phyloP scores from a whole-genome alignment of 35 echinoderm and acorn worm genomes.

The Diadema setosum region DNA sequence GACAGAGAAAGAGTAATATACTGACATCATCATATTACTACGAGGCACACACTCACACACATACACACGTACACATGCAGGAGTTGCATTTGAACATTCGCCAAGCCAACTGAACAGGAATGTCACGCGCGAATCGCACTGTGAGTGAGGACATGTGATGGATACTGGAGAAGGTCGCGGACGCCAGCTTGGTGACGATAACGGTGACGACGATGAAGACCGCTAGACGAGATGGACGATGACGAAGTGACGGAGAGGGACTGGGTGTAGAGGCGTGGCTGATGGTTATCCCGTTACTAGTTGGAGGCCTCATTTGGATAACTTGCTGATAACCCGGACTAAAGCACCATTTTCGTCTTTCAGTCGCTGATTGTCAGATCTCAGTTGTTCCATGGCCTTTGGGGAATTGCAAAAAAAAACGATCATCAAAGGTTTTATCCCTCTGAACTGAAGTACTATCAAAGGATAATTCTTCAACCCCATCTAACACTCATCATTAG shows the following conservation, averaged over 20 bases:
- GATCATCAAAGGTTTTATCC: too few relatives aligned
- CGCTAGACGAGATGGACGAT: not conserved
- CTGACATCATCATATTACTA: too few relatives aligned
- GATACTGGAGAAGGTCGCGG: not conserved
- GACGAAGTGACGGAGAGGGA: not conserved
- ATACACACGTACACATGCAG: too few relatives aligned
- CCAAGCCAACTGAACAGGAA: not conserved
- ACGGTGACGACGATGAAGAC: not conserved
- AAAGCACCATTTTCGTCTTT: slow-evolving; percentile 98
- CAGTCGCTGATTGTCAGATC: slow-evolving; percentile 94
- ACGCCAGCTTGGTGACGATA: not conserved
- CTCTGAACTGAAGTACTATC: too few relatives aligned
- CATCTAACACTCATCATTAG: too few relatives aligned
- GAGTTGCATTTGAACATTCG: too few relatives aligned
- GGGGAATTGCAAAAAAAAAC: not conserved
- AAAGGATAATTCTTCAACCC: too few relatives aligned
- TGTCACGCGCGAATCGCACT: not conserved
- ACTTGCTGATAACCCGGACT: slow-evolving; percentile 96
- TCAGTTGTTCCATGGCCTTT: slow-evolving; percentile 91
- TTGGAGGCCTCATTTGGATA: slow-evolving; percentile 90
- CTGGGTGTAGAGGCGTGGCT: not conserved
- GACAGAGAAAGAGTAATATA: too few relatives aligned
- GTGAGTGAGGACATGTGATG: not conserved
- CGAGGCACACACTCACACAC: too few relatives aligned
- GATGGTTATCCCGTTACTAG: not conserved